Percentiles rank a stretch among this genome's conserved stretches.
phyloP scores from a whole-genome alignment of 2,113 vertebrate genomes.

The Zosterops pallidus region DNA sequence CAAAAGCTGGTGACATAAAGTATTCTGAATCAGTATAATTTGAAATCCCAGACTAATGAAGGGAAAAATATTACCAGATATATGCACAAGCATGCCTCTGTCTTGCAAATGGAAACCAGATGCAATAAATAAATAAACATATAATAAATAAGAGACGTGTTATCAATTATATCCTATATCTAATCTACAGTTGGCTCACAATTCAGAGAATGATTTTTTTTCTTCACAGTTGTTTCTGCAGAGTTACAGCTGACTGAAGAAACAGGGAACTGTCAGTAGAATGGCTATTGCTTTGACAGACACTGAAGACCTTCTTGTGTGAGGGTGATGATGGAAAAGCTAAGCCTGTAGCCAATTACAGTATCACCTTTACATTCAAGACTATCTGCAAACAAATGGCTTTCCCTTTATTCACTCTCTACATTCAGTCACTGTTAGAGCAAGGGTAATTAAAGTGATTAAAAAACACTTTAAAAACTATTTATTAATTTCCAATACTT shows the following conservation, averaged over 20 bases:
- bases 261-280: neutral
- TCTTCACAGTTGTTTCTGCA: neutral
- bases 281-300: neutral
- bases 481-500: conserved; percentile 15
- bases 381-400: neutral
- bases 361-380: neutral
- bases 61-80: neutral
- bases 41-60: neutral
- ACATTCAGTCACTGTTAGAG: neutral
- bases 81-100: neutral
- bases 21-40: neutral
- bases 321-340: conserved; percentile 18
- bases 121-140: neutral
- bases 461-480: neutral
- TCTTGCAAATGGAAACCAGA: neutral
- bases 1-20: neutral
- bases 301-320: neutral
- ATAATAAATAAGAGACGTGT: neutral
- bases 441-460: neutral
- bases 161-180: neutral
- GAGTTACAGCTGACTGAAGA: neutral
- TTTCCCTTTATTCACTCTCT: neutral
- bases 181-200: neutral
- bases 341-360: neutral
- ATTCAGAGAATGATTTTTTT: neutral